Evolutionary conservation across 2,797 vertebrate species (phyloP).

Genomic region (Lepus townsendii): DNA sequence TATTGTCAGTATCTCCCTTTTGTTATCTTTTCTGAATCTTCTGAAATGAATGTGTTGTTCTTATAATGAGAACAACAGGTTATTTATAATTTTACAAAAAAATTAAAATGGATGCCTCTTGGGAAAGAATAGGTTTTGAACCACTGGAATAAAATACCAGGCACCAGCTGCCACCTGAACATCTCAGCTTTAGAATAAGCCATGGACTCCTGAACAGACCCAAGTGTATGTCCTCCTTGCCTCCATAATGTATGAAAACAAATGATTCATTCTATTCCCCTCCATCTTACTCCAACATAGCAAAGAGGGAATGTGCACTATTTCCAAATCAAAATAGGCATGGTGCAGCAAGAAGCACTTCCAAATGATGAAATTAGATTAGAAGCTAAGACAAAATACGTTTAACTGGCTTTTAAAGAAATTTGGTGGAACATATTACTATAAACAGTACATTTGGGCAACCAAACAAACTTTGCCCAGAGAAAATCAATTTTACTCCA

Average conservation of each 20-base stretch:
- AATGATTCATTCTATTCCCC: conserved; percentile 59
- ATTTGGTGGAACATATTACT: conserved; percentile 83
- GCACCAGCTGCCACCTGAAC: conserved; percentile 66
- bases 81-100: conserved; percentile 62
- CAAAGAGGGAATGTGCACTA: conserved; percentile 69
- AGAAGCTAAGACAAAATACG: conserved; percentile 83
- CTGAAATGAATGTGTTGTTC: conserved; percentile 56
- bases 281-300: conserved; percentile 74
- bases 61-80: conserved; percentile 41
- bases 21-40: conserved; percentile 50
- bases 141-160: conserved; percentile 65
- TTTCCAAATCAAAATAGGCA: conserved; percentile 81
- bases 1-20: not conserved
- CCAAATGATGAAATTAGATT: conserved; percentile 83
- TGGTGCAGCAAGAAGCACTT: conserved; percentile 74
- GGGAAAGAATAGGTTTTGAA: conserved; percentile 69
- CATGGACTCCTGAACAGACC: conserved; percentile 15
- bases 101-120: conserved; percentile 32
- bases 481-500: conserved; percentile 76
- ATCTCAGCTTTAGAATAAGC: conserved; percentile 57
- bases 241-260: conserved; percentile 25
- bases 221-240: not conserved
- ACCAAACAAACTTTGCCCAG: conserved; percentile 83
- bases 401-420: conserved; percentile 85
- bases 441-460: conserved; percentile 82